Evolutionary conservation across 2,113 vertebrate species (phyloP).

Genomic region (Aegithalos caudatus): DNA sequence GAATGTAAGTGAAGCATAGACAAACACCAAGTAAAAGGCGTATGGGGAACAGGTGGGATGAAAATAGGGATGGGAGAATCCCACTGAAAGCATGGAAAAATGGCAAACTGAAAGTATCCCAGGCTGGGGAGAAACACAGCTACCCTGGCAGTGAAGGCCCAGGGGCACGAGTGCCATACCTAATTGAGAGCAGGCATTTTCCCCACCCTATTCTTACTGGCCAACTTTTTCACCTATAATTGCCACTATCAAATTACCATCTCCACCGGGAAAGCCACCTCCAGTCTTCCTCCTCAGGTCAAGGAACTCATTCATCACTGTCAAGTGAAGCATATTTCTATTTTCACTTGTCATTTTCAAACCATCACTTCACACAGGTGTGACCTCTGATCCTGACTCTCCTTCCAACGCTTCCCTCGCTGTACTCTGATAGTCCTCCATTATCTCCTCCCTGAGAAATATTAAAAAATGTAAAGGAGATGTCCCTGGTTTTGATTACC

Average conservation of each 20-base stretch:
- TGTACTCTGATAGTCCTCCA: neutral
- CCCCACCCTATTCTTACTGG: neutral
- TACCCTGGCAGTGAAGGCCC: accelerated
- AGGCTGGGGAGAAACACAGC: neutral
- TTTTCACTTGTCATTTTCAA: slow-evolving; percentile 32
- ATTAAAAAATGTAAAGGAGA: slow-evolving; percentile 20
- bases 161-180: neutral
- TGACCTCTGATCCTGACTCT: slow-evolving; percentile 34
- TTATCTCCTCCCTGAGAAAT: slow-evolving; percentile 22
- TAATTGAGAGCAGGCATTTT: neutral
- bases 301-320: slow-evolving; percentile 1
- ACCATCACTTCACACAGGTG: slow-evolving; percentile 2
- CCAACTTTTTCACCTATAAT: slow-evolving; percentile 23
- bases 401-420: neutral
- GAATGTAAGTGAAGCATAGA: neutral
- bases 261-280: neutral
- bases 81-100: neutral
- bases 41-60: neutral
- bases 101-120: neutral
- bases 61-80: neutral
- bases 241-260: slow-evolving; percentile 13
- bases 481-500: slow-evolving; percentile 42
- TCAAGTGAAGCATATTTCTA: slow-evolving; percentile 9
- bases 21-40: neutral
- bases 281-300: slow-evolving; percentile 17